Base-by-base conservation (phyloP, 2,797 vertebrate genomes). In the Clarias platycephalus region DNA sequence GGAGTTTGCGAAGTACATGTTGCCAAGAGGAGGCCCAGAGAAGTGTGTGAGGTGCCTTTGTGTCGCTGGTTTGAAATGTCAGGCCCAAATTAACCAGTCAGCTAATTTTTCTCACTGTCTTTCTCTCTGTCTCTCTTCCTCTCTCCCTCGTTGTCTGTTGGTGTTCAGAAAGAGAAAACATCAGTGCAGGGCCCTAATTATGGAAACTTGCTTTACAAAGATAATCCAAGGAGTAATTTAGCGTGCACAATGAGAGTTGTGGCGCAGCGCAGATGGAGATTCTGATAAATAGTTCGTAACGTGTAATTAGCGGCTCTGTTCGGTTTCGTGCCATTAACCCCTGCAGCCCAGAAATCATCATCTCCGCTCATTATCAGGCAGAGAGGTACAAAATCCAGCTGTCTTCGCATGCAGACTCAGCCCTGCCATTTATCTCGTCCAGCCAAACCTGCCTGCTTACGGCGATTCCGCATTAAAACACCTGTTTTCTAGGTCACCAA, bases 201-300 rank as follows among this genome's bases (percentile, higher is more conserved):
- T 95, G 89, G 96, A 97, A 98, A 97, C 96, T 98, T 97, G 97
- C 97, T 97, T 97, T 97, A 97, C 97, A 96, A 97, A 97, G 97
- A 98, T 98, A 98, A 98, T 98, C 97, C 96, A 96, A 96, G 96
- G 96, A 98, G 97, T 98, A 98, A 97, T 98, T 99, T 98, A 97
- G 97, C 97, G 97, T 97, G 97, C 96, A 98, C 96, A 97, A 97
- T 94, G 93, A 94, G 93, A 92, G 93, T 90, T 91, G 93, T 96
- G 96, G 96, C 95, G 95, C 96, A 91, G 95, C 93, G 95, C 97
- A 98, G 97, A 98, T 98, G 97, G 96, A 97, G 95, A 96, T 96
- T 97, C 97, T 98, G 97, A 99, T 98, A 97, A 98, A 99, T 98
- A 97, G 97, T 98, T 98, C 96, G 97, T 96, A 98, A 98, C 96